Conservation (phyloP, 2,113 vertebrate species). For the Paradisaea rubra region DNA sequence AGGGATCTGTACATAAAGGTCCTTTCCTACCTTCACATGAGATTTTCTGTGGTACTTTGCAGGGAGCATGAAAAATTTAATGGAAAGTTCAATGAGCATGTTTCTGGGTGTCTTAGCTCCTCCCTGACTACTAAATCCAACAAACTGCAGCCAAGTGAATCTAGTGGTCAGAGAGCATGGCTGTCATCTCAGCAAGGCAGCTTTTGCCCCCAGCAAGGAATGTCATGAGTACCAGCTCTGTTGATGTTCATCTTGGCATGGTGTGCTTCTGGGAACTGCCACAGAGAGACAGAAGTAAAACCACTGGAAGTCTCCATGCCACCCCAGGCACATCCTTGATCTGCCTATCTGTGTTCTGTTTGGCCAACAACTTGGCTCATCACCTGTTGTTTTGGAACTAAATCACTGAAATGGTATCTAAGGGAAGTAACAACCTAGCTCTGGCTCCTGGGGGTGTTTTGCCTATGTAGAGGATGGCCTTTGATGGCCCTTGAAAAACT, state of each 20-base stretch:
- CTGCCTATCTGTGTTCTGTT: neutral
- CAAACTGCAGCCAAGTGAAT: neutral
- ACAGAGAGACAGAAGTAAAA: neutral
- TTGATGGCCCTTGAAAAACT: neutral
- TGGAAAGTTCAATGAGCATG: fast-evolving
- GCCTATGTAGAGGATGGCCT: neutral
- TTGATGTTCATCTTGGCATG: fast-evolving
- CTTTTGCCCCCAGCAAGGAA: neutral
- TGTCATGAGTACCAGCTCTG: neutral
- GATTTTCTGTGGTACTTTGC: neutral
- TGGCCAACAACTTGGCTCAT: neutral
- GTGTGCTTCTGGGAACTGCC: neutral
- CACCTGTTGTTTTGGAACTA: neutral
- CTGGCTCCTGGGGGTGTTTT: neutral
- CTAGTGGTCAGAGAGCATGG: neutral
- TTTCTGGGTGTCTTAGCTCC: neutral
- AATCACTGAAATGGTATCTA: neutral
- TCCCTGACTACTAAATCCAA: neutral
- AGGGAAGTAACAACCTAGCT: neutral
- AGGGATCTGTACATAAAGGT: neutral
- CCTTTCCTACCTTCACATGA: neutral
- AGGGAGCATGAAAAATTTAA: neutral
- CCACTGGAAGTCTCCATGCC: fast-evolving
- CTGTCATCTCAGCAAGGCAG: neutral
- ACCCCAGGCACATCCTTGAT: fast-evolving